Evolutionary conservation across 2,113 vertebrate species (phyloP).

Genomic region (Oreochromis spilurus): DNA sequence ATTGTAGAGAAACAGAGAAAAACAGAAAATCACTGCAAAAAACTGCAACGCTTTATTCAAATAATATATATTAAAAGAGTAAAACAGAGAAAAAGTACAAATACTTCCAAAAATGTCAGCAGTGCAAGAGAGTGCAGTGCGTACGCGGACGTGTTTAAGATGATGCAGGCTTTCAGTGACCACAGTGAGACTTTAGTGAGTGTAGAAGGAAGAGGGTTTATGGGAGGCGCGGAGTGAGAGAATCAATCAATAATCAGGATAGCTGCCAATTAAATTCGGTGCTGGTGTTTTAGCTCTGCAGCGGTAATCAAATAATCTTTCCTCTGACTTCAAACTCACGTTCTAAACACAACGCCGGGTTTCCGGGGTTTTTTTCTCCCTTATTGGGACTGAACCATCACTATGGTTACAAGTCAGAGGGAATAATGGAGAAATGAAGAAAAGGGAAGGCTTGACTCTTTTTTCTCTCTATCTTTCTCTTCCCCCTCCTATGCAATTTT

Average conservation of each 20-base stretch:
- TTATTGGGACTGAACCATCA: conserved; percentile 30
- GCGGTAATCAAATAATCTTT: background rate
- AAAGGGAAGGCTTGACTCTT: conserved; percentile 24
- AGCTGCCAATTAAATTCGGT: background rate
- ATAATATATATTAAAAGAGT: background rate
- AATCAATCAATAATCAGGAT: background rate
- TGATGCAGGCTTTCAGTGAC: background rate
- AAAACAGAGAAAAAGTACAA: background rate
- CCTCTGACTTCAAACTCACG: background rate
- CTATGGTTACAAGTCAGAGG: conserved; percentile 52
- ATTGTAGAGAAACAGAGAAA: background rate
- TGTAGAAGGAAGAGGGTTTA: background rate
- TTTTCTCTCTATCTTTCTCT: conserved; percentile 29
- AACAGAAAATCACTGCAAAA: accelerated
- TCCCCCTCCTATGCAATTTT: conserved; percentile 61
- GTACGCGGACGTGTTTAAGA: background rate
- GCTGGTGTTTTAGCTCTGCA: background rate
- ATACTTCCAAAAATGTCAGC: background rate
- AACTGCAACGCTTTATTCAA: background rate
- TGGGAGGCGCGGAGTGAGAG: background rate
- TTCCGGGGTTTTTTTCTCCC: background rate
- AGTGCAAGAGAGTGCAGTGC: background rate
- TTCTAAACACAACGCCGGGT: background rate
- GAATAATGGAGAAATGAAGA: conserved; percentile 61
- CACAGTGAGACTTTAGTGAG: background rate